Evolutionary conservation across 2,888 invertebrate genomes (phyloP).

Genomic region (Celastrina argiolus): DNA sequence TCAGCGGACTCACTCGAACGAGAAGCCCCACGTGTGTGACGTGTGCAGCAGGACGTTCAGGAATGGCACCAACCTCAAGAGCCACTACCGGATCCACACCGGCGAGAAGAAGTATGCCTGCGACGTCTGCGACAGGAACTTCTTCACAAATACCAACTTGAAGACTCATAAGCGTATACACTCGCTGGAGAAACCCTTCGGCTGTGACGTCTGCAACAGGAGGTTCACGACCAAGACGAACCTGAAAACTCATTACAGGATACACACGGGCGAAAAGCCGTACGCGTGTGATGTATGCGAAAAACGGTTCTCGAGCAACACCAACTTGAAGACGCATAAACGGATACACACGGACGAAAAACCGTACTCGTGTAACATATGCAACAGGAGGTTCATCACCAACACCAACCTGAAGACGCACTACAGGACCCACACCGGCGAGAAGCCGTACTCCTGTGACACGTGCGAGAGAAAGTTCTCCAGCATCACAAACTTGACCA

Average conservation of each 20-base stretch:
- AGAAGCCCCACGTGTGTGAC: not conserved
- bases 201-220: not conserved
- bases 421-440: slow-evolving; percentile 14
- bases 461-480: slow-evolving; percentile 15
- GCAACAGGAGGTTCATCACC: not conserved
- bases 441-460: slow-evolving; percentile 1
- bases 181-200: not conserved
- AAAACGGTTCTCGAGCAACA: slow-evolving; percentile 3
- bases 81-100: slow-evolving; percentile 1
- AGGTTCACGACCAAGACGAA: slow-evolving; percentile 12
- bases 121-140: slow-evolving; percentile 9
- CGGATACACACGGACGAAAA: slow-evolving; percentile 15
- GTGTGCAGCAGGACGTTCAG: slow-evolving; percentile 1
- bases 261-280: slow-evolving; percentile 12
- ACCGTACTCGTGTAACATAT: slow-evolving; percentile 6
- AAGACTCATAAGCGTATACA: slow-evolving; percentile 15
- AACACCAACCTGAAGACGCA: slow-evolving; percentile 12
- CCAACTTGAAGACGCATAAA: slow-evolving; percentile 9
- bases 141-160: slow-evolving; percentile 12
- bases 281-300: slow-evolving; percentile 11
- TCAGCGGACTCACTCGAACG: not conserved
- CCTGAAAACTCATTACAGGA: slow-evolving; percentile 13
- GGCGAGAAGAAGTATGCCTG: slow-evolving; percentile 14
- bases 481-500: slow-evolving; percentile 3
- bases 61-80: slow-evolving; percentile 5